Percentiles rank a stretch among this genome's conserved stretches.
Evolutionary conservation across 2,113 vertebrate species (phyloP).

Genomic region (pig (Sus scrofa)): T2T-Sscrofa CM000814.6:65922001-65922500

Average conservation of each 20-base stretch:
- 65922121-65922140: constrained; percentile 20
- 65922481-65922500: constrained; percentile 18
- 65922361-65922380: neutral
- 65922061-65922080: constrained; percentile 33
- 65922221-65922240: neutral
- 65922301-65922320: neutral
- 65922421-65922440: neutral
- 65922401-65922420: neutral
- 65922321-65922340: neutral
- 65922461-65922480: constrained; percentile 28
- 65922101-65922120: constrained; percentile 44
- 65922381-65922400: neutral
- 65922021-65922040: constrained; percentile 79
- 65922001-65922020: constrained; percentile 80
- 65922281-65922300: neutral
- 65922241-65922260: neutral
- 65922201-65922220: neutral
- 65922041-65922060: constrained; percentile 75
- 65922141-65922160: constrained; percentile 53
- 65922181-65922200: constrained; percentile 67
- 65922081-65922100: constrained; percentile 61
- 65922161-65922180: constrained; percentile 60
- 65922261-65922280: neutral
- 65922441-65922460: neutral
- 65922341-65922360: neutral